Conservation (phyloP, 2,888 invertebrate species). For the Synergus itoensis region DNA sequence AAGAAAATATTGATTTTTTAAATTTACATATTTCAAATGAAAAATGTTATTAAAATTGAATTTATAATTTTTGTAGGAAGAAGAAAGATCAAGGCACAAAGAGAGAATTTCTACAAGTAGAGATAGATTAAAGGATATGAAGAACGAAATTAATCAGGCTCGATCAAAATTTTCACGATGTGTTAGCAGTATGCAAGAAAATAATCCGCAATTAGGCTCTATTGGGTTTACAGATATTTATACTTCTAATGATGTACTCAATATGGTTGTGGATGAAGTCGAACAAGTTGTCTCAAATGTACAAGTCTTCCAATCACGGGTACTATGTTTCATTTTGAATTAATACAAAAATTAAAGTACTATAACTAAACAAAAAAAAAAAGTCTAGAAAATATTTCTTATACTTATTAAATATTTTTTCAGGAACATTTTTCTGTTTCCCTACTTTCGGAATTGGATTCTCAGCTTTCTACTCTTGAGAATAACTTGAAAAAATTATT, state of each 20-base stretch:
- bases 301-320: constrained; percentile 63
- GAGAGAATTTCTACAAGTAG: constrained; percentile 65
- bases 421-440: constrained; percentile 58
- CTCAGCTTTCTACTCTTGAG: constrained; percentile 62
- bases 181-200: constrained; percentile 58
- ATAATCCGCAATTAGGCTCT: constrained; percentile 55
- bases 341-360: constrained; percentile 41
- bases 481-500: constrained; percentile 65
- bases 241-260: constrained; percentile 62
- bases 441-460: constrained; percentile 61
- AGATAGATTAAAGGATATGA: constrained; percentile 69
- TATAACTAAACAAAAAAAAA: constrained; percentile 45
- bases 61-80: constrained; percentile 60
- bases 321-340: constrained; percentile 44
- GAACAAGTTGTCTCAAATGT: constrained; percentile 67
- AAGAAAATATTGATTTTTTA: constrained; percentile 32
- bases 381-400: constrained; percentile 40
- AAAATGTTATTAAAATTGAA: constrained; percentile 11
- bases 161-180: constrained; percentile 61
- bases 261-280: constrained; percentile 67
- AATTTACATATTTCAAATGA: constrained; percentile 29
- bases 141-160: constrained; percentile 71
- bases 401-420: constrained; percentile 44
- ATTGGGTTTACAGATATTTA: constrained; percentile 56
- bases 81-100: constrained; percentile 64